Base-by-base conservation (phyloP, 2,113 vertebrate genomes). In the Narcine bancroftii region DNA sequence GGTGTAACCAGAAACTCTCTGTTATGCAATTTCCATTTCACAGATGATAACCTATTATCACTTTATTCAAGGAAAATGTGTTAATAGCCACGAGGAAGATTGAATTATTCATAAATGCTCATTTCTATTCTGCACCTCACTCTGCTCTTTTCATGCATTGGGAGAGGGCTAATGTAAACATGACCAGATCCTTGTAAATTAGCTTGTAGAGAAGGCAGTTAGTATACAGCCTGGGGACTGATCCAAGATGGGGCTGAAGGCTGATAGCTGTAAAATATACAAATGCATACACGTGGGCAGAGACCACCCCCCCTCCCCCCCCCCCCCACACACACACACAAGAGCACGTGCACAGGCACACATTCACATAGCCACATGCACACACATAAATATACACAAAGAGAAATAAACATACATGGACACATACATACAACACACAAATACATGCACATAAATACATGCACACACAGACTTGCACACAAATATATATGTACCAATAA, bases 1-100 rank as follows among this genome's bases (percentile, higher is more conserved):
- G 98, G 97, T 99, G 98, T 98, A 99, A 99, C 97, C 96, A 97
- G 97, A 98, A 97, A 98, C 96, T 95, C 97, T 98, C 97, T 98
- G 98, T 99, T 99, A 99, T 99, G 98, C 98, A 99, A 99, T 99
- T 99, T 99, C 98, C 98, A 99, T 99, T 99, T 99, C 99, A 99
- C 98, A 99, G 98, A 99, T 99, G 99, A 99, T 99, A 98, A 99
- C 98, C 98, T 99, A 99, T 99, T 99, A 99, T 99, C 98, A 99
- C 99, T 99, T 99, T 98, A 98, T 99, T 99, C 98, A 99, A 98
- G 97, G 97, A 97, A 99, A 99, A 98, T 97, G 97, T 99, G 98
- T 97, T 99, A 99, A 99, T 99, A 97, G 98, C 98, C 97, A 97
- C 96, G 96, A 98, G 98, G 97, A 98, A 97, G 97, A 97, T 96